Evolutionary conservation across 1,140 invertebrate genomes (phyloP), one percentile per base, ranked within the genome.

Genomic region (Trigoniulus corallinus): DNA sequence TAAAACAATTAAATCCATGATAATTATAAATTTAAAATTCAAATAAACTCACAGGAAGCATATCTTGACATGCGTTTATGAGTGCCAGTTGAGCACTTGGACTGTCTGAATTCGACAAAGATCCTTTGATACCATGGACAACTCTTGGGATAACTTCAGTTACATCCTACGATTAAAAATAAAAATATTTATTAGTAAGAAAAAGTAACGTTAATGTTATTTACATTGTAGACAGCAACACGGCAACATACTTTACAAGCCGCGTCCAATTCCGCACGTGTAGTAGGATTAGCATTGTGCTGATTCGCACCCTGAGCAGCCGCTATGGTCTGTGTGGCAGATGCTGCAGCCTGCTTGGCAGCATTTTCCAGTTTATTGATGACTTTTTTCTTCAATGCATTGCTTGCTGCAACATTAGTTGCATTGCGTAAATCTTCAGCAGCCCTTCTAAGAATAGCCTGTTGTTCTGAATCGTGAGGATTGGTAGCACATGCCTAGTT

Each of bases 381-480:
- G 1, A 88, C 69, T 63, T 84, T 84, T 4, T 79, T 75, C 54
- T 85, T 78, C 42, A 89, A 68, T 1, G 83, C 82, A 42, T 85
- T 85, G 3, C 81, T 80, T 22, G 77, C 74, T 12, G 86, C 83
- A 2, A 76, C 76, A 47, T 81, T 87, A 0, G 94, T 94, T 10
- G 88, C 92, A 59, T 81, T 81, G 48, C 88, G 71, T 0, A 98
- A 67, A 58, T 95, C 84, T 62, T 97, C 89, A 0, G 93, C 95
- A 0, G 93, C 93, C 47, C 74, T 74, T 24, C 82, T 75, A 1
- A 98, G 63, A 3, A 80, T 79, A 56, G 86, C 79, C 64, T 97
- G 93, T 59, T 82, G 82, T 41, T 76, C 72, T 0, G 79, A 74
- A 57, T 95, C 89, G 62, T 81, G 77, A 0, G 88, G 91, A 64